Percentiles rank a stretch among this genome's conserved stretches.
These are phyloP conservation scores for Aspiorhynchus laticeps DNA, from an alignment of 2,113 vertebrate genomes.

Conservation along the genomic window DNA sequence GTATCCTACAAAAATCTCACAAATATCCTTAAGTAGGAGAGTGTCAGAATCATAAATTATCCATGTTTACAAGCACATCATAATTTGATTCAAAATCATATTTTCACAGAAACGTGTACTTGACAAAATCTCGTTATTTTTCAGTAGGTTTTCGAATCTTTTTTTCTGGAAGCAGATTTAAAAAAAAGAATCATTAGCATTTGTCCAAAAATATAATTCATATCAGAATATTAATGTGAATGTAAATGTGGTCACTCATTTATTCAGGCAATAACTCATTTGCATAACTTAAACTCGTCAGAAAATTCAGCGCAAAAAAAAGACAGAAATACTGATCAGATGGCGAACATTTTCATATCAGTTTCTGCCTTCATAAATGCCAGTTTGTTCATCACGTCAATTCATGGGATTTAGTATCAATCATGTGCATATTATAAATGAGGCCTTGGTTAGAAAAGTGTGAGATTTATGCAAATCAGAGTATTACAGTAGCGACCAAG, in stretches of 20 bases:
- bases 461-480: conserved; percentile 65
- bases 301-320: not conserved
- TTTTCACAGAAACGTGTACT: not conserved
- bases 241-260: not conserved
- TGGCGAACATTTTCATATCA: not conserved
- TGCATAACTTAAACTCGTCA: not conserved
- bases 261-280: not conserved
- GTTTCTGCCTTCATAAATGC: not conserved
- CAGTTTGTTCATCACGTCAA: not conserved
- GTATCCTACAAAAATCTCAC: not conserved
- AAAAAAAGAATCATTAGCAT: not conserved
- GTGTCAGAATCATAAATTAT: not conserved
- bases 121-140: not conserved
- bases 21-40: not conserved
- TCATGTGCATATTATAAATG: conserved; percentile 12
- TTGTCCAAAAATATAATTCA: not conserved
- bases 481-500: conserved; percentile 60
- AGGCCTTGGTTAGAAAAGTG: conserved; percentile 41
- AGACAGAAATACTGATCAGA: not conserved
- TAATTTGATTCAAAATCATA: not conserved
- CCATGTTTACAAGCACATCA: no score
- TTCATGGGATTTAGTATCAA: not conserved
- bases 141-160: not conserved
- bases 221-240: not conserved
- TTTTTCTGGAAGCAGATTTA: not conserved